Conservation (phyloP, 30 jellyfish, hydroid and myxozoan species). For the Mastigias papua region DNA sequence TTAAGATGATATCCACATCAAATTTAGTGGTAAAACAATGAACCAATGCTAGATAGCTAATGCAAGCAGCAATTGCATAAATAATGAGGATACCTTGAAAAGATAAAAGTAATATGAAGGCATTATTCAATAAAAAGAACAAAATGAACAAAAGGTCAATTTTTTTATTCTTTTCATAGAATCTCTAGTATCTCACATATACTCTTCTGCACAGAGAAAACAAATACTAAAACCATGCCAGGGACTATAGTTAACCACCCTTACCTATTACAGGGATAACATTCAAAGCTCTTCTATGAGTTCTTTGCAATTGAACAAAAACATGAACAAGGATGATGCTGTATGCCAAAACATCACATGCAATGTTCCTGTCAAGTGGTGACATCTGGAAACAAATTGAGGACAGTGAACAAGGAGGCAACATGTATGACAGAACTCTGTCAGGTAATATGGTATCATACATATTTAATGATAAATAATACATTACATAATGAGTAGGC, state of each 20-base stretch:
- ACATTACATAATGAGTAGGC: no score
- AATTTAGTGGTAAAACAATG: not conserved
- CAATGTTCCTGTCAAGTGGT: not conserved
- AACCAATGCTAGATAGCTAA: slow-evolving; percentile 10
- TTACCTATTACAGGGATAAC: slow-evolving; percentile 47
- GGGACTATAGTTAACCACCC: not conserved
- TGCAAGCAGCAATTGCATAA: not conserved
- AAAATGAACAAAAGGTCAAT: not conserved
- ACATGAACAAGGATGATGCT: slow-evolving; percentile 34
- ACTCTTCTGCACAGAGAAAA: not conserved
- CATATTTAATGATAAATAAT: not conserved
- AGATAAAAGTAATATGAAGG: not conserved
- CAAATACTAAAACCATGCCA: not conserved
- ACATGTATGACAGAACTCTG: not conserved
- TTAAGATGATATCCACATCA: not conserved
- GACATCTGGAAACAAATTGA: not conserved
- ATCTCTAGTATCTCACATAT: not conserved
- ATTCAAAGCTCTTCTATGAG: slow-evolving; percentile 50
- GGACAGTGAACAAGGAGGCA: no score
- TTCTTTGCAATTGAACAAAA: slow-evolving; percentile 47
- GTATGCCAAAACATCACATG: slow-evolving; percentile 18
- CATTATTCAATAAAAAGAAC: not conserved
- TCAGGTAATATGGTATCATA: not conserved
- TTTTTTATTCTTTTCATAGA: not conserved
- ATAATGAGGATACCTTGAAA: slow-evolving; percentile 4